Evolutionary conservation across 2,797 vertebrate species (phyloP).

Genomic region (Bryconaethiops microstoma): DNA sequence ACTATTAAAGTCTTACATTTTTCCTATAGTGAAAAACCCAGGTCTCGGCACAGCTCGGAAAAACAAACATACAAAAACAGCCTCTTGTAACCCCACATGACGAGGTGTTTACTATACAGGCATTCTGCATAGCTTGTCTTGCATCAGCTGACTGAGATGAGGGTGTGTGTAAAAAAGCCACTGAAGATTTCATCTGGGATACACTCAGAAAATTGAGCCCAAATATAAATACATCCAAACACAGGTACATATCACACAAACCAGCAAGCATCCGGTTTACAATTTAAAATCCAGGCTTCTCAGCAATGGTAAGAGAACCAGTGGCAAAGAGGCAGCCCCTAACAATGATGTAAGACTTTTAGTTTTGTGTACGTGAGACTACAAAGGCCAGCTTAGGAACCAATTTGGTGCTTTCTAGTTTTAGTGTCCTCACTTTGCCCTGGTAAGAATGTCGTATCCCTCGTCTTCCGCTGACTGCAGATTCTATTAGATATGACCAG

Average conservation of each 20-base stretch:
- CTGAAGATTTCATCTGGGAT: background rate
- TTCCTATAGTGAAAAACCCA: no score
- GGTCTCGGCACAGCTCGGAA: background rate
- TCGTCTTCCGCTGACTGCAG: background rate
- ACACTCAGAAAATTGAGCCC: background rate
- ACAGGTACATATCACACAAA: slow-evolving; percentile 6
- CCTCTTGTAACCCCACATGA: slow-evolving; percentile 16
- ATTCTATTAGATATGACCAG: slow-evolving; percentile 1
- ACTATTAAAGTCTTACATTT: no score
- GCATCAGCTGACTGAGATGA: slow-evolving; percentile 35
- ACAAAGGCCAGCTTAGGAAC: no score
- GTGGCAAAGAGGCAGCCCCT: background rate
- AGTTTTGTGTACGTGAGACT: background rate
- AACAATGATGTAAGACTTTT: background rate
- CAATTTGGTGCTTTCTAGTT: background rate
- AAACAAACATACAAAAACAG: slow-evolving; percentile 6
- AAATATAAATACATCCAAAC: background rate
- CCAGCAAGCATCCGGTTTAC: background rate
- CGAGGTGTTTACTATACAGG: slow-evolving; percentile 34
- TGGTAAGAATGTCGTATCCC: background rate
- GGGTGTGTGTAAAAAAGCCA: slow-evolving; percentile 29
- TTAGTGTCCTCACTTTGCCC: slow-evolving; percentile 1
- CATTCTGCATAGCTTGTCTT: slow-evolving; percentile 15
- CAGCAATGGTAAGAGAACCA: background rate
- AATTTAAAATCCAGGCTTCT: background rate